Evolutionary conservation across 2,888 invertebrate species (phyloP).

Genomic region (Tortrix viridana): DNA sequence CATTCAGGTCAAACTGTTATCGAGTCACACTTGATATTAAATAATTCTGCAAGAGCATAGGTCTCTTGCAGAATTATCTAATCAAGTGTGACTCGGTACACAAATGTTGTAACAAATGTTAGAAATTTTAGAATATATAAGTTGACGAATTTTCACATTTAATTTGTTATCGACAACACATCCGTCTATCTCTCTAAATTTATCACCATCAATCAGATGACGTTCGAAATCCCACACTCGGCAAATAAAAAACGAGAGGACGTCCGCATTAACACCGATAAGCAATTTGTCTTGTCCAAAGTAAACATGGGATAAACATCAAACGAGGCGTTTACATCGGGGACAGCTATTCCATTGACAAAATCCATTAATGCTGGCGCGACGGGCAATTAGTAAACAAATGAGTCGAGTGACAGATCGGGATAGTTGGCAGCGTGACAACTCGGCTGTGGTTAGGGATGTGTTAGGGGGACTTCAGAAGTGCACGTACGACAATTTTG

Average conservation of each 20-base stretch:
- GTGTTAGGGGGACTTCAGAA: constrained; percentile 46
- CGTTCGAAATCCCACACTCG: constrained; percentile 25
- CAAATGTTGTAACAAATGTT: no score
- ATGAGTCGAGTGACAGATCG: constrained; percentile 79
- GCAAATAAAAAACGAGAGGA: constrained; percentile 40
- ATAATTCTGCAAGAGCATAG: no score
- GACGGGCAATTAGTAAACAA: constrained; percentile 78
- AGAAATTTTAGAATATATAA: no score
- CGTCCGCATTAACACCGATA: constrained; percentile 35
- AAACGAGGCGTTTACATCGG: constrained; percentile 63
- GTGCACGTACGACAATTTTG: neutral
- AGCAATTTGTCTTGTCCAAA: constrained; percentile 69
- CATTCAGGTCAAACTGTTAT: no score
- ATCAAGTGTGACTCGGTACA: no score
- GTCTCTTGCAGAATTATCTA: no score
- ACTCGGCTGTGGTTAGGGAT: constrained; percentile 46
- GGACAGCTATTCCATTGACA: constrained; percentile 69
- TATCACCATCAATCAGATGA: constrained; percentile 21
- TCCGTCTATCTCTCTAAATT: constrained; percentile 17
- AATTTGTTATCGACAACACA: constrained; percentile 9
- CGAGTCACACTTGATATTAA: no score
- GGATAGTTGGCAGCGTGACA: constrained; percentile 76
- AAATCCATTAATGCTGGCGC: constrained; percentile 78
- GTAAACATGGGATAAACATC: constrained; percentile 71
- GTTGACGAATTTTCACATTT: neutral